phyloP scores from a whole-genome alignment of 2,113 vertebrate genomes.

The Orycteropus afer region DNA sequence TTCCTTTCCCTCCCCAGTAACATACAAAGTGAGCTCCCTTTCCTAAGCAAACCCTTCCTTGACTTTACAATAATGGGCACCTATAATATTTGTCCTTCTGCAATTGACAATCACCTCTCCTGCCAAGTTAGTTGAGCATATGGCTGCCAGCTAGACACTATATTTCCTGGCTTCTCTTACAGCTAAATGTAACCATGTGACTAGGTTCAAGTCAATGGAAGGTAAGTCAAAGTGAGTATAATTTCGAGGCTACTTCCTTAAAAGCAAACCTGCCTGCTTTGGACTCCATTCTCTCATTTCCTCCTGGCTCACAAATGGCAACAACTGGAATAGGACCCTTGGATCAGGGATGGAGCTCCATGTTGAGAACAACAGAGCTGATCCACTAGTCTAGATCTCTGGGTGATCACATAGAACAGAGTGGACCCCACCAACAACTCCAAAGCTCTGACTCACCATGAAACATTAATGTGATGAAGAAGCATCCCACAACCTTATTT shows the following conservation, averaged over 20 bases:
- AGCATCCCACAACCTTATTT: neutral
- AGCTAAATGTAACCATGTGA: neutral
- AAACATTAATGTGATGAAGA: neutral
- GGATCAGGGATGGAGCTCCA: neutral
- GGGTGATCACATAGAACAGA: neutral
- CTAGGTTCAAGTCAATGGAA: neutral
- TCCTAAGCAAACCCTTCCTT: too few species aligned
- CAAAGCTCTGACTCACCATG: too few species aligned
- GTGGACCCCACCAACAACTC: rapidly evolving
- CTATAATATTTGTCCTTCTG: too few species aligned
- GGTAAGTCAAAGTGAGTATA: neutral
- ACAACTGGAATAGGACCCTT: neutral
- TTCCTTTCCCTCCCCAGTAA: too few species aligned
- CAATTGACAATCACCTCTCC: neutral
- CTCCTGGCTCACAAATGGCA: neutral
- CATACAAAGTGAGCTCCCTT: too few species aligned
- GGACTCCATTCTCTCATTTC: neutral
- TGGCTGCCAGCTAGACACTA: neutral
- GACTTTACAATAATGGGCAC: too few species aligned
- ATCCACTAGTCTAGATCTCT: neutral
- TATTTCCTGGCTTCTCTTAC: neutral
- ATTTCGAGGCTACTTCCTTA: neutral
- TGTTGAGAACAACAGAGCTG: neutral
- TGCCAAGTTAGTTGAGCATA: neutral
- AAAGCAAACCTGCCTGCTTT: neutral